Evolutionary conservation across 2,888 invertebrate species (phyloP), one percentile per base, ranked within the genome.

Genomic region (Belgica antarctica): DNA sequence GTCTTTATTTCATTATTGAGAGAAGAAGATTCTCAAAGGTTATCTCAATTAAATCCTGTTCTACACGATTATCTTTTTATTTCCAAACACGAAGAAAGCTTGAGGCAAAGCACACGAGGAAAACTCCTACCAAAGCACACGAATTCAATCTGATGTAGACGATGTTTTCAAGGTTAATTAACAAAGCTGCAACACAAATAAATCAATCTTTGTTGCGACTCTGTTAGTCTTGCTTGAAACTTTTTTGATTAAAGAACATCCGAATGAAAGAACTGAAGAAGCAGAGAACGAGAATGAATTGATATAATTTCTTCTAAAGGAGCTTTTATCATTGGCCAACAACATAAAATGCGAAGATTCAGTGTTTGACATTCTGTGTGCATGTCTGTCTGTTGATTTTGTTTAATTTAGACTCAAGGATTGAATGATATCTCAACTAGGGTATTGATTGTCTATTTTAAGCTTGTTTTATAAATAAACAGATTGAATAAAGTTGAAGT

Each of bases 131-230:
- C n/a, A 15, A 41, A 10, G 15, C 41, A n/a, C 12, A 41, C 41
- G 41, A 41, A n/a, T n/a, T n/a, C 41, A 41, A 41, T 41, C 41
- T 41, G 41, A 41, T 41, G 41, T n/a, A 41, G n/a, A n/a, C n/a
- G 41, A 41, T 41, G 41, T 10, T 41, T 15, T 41, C 4, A 41
- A 41, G 41, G 41, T 41, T 41, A 41, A 41, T 41, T 41, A 41
- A 3, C 3, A 41, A 41, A 5, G 41, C 12, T n/a, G n/a, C n/a
- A n/a, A 41, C n/a, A 41, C 41, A 5, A n/a, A 41, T 41, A 12
- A n/a, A 41, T 41, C 41, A 41, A 41, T 41, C 41, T 41, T 12
- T 41, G 41, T n/a, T 10, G 41, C 41, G 15, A 15, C 41, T n/a
- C n/a, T 15, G 2, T n/a, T 5, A 41, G 41, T 41, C n/a, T n/a